phyloP scores from a whole-genome alignment of 2,888 invertebrate genomes.

The Nomada ruficornis region DNA sequence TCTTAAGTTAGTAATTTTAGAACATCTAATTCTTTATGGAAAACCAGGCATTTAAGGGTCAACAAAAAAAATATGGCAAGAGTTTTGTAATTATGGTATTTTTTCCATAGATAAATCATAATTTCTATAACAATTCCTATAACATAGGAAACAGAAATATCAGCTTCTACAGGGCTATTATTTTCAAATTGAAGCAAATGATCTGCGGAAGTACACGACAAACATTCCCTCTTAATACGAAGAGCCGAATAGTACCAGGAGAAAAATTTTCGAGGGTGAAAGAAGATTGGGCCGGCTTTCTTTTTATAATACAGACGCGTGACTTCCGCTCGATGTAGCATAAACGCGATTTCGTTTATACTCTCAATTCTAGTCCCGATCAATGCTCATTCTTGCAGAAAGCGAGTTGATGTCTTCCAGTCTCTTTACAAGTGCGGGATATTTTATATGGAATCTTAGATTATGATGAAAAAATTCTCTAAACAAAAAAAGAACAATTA shows the following conservation, averaged over 20 bases:
- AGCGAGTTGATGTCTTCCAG: constrained; percentile 18
- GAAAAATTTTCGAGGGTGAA: constrained; percentile 10
- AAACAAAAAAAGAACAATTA: no score
- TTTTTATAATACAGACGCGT: constrained; percentile 50
- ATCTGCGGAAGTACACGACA: not conserved
- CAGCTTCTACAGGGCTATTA: not conserved
- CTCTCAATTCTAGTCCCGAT: constrained; percentile 46
- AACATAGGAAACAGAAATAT: not conserved
- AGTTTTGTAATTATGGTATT: no score
- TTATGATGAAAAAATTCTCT: not conserved
- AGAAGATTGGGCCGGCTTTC: constrained; percentile 35
- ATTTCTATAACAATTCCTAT: not conserved
- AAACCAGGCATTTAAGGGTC: no score
- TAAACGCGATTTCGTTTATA: constrained; percentile 71
- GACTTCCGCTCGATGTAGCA: constrained; percentile 74
- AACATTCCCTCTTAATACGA: not conserved
- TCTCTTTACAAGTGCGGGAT: not conserved
- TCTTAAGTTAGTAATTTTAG: no score
- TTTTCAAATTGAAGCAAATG: not conserved
- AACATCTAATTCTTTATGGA: no score
- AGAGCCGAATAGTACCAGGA: constrained; percentile 16
- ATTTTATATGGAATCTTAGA: not conserved
- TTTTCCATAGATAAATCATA: no score
- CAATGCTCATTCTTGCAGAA: constrained; percentile 46
- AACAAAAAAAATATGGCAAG: no score